A percentile compares a stretch with the other conserved stretches of the same genome.
Conservation (phyloP, 2,113 vertebrate genomes). For the Corythornis madagascariensis region DNA sequence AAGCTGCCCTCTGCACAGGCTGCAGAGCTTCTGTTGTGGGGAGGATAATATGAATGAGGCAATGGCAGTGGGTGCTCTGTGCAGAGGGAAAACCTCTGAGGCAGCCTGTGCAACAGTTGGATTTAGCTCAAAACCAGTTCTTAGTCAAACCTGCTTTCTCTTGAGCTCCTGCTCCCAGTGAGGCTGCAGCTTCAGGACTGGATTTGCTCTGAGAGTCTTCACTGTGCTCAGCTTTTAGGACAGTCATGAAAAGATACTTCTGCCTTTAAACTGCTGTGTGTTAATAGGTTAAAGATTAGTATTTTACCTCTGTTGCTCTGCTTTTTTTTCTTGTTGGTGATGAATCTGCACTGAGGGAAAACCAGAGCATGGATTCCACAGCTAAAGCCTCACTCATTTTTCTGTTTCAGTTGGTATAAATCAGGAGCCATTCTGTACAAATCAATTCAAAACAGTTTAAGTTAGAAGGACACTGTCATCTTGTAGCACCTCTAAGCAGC, state of each 20-base stretch:
- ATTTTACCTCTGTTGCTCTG: not conserved
- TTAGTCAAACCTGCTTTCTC: not conserved
- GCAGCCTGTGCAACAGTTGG: not conserved
- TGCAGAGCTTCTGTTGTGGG: not conserved
- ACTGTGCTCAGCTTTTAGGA: not conserved
- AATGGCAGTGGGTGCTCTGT: not conserved
- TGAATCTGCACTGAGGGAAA: not conserved
- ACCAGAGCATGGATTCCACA: not conserved
- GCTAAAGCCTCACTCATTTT: not conserved
- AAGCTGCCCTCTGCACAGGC: not conserved
- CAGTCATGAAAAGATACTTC: fast-evolving
- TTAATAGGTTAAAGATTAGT: not conserved
- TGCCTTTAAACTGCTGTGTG: not conserved
- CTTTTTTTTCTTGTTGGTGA: not conserved
- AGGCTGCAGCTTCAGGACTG: not conserved
- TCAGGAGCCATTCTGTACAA: not conserved
- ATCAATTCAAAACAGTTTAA: not conserved
- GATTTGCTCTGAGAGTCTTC: not conserved
- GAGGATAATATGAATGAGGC: not conserved
- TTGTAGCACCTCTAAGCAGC: not conserved
- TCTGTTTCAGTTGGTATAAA: not conserved
- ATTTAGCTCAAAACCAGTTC: not conserved
- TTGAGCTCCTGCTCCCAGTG: not conserved
- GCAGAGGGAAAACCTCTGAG: not conserved
- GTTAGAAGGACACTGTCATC: not conserved